Evolutionary conservation across 2,888 invertebrate species (phyloP), one percentile per base, ranked within the genome.

Genomic region (Dione juno): DNA sequence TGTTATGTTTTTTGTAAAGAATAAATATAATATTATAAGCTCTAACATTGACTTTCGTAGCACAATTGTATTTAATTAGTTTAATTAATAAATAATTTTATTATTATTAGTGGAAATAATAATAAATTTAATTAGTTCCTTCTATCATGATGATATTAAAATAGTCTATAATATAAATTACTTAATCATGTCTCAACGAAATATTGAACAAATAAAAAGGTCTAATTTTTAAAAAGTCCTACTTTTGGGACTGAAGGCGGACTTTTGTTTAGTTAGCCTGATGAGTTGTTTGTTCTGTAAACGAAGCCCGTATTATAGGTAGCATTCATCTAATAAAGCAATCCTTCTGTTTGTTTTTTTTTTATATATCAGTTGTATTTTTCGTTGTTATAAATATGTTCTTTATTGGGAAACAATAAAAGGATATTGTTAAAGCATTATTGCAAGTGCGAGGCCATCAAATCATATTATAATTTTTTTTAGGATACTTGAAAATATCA

Each of bases 201-300:
- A 45, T n/a, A 45, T 45, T n/a, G 1, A n/a, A n/a, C 16, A 48
- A 48, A 48, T 48, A 48, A 48, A 16, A 37, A 53, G 9, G 10
- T 45, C n/a, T 45, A n/a, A 61, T 61, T 28, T 61, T 16, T 14
- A 35, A 67, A 58, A 57, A 58, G 7, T 16, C 16, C 19, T 37
- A 14, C 40, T 53, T 59, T 28, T 41, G 41, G 19, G 19, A 52
- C 75, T 75, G 76, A 77, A 79, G 79, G 67, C 78, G 68, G 75
- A 79, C 73, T 78, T 78, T 77, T 88, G 85, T 88, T 88, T 87
- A 85, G 75, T 81, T 81, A 84, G 78, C 73, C 85, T 89, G 89
- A 89, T 87, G 88, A 89, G 85, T 79, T 88, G 88, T 88, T 88
- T 88, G 82, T 82, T 71, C 84, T 85, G 86, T 84, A 83, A 88